Percentiles rank a stretch among this genome's conserved stretches.
Evolutionary conservation across 2,113 vertebrate genomes (phyloP).

Genomic region (Motacilla tschutschensis): DNA sequence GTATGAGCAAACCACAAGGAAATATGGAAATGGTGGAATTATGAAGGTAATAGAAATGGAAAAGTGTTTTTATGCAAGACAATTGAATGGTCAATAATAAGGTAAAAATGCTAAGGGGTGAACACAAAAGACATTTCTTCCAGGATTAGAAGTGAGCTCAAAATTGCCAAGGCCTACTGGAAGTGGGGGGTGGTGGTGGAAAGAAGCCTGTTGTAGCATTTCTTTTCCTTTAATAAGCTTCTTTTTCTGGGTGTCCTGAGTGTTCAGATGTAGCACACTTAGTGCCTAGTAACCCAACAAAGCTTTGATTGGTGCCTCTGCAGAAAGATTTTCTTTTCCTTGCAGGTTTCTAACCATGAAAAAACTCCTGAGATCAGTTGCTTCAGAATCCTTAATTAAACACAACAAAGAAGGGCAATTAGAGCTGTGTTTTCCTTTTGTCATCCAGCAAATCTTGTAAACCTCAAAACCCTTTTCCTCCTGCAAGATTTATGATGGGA

Average conservation of each 20-base stretch:
- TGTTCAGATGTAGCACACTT: conserved; percentile 68
- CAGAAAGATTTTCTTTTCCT: conserved; percentile 62
- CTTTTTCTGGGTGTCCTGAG: conserved; percentile 62
- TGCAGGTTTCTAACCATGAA: conserved; percentile 72
- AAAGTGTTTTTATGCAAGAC: background rate
- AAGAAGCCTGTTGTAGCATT: conserved; percentile 48
- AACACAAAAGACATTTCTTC: conserved; percentile 64
- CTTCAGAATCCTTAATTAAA: conserved; percentile 74
- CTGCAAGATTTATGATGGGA: conserved; percentile 28
- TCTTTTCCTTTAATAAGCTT: conserved; percentile 61
- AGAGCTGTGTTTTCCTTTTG: conserved; percentile 45
- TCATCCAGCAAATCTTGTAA: conserved; percentile 46
- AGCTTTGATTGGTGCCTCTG: conserved; percentile 68
- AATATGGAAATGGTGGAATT: background rate
- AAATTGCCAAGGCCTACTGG: conserved; percentile 53
- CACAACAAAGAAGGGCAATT: conserved; percentile 67
- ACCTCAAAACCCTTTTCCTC: background rate
- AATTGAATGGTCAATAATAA: conserved; percentile 13
- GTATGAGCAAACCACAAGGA: background rate
- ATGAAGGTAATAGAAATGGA: background rate
- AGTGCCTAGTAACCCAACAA: conserved; percentile 82
- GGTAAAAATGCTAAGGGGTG: background rate
- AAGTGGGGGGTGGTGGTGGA: background rate
- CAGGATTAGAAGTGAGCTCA: conserved; percentile 63
- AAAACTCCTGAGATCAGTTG: conserved; percentile 70